These are phyloP conservation scores for Donacobius atricapilla DNA, from an alignment of 2,113 vertebrate genomes.

Conservation along the genomic window DNA sequence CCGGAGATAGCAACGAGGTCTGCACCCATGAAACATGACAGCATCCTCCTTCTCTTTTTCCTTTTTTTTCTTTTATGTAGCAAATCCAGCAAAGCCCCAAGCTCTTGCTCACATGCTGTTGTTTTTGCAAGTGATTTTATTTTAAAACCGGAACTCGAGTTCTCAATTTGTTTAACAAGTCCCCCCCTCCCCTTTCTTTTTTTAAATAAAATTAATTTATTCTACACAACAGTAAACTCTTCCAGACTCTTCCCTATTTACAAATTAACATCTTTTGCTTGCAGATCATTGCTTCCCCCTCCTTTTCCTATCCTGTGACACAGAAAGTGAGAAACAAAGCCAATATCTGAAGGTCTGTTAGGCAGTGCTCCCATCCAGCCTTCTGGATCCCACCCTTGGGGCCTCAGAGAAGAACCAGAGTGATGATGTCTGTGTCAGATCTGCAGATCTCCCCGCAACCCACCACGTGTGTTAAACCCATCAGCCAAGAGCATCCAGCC, in stretches of 20 bases:
- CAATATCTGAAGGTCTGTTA: not conserved
- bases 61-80: not conserved
- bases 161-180: slow-evolving; percentile 33
- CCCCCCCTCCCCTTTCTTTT: not conserved
- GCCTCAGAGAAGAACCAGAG: not conserved
- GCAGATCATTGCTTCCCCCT: not conserved
- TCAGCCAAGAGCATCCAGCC: not conserved
- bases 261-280: slow-evolving; percentile 61
- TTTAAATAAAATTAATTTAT: slow-evolving; percentile 72
- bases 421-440: accelerated
- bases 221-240: slow-evolving; percentile 66
- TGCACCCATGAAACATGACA: not conserved
- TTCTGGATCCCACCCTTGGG: not conserved
- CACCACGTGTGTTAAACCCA: not conserved
- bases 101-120: not conserved
- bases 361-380: not conserved
- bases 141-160: slow-evolving; percentile 23
- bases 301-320: not conserved
- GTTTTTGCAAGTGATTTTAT: slow-evolving; percentile 58
- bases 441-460: not conserved
- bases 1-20: accelerated
- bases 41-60: not conserved
- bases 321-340: not conserved
- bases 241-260: slow-evolving; percentile 66
- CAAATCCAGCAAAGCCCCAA: not conserved